A percentile compares a stretch with the other conserved stretches of the same genome.
Conservation (phyloP, 2,113 vertebrate species). For the Arizona elegans region DNA sequence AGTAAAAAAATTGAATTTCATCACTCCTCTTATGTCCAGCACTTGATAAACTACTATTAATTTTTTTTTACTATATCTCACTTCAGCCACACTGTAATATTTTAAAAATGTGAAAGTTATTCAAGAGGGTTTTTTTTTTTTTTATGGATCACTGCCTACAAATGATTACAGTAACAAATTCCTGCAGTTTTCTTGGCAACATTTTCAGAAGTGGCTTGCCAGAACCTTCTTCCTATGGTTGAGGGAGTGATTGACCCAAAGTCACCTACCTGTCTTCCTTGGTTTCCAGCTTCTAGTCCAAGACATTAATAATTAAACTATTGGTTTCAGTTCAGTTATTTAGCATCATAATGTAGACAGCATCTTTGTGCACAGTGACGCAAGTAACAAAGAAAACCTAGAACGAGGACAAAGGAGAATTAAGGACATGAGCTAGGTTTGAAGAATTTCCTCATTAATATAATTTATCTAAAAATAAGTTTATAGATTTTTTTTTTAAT, state of each 20-base stretch:
- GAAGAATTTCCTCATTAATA: not conserved
- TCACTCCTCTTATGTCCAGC: not conserved
- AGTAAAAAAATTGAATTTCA: no score
- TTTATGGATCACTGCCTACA: not conserved
- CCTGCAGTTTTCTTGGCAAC: not conserved
- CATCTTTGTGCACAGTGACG: not conserved
- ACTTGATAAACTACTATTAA: not conserved
- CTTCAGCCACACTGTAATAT: not conserved
- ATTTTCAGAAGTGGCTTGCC: not conserved
- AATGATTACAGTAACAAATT: not conserved
- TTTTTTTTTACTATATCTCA: not conserved
- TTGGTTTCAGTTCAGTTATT: not conserved
- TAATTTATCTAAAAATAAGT: not conserved
- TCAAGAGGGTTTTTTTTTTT: not conserved
- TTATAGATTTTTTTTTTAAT: not conserved
- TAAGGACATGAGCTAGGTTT: not conserved
- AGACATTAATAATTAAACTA: not conserved
- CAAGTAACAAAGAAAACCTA: not conserved
- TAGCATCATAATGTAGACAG: not conserved
- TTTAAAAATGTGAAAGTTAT: not conserved
- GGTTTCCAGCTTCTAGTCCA: not conserved
- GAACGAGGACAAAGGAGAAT: not conserved
- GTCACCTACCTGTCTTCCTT: not conserved
- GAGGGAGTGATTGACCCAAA: not conserved
- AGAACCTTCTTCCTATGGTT: not conserved